Base-by-base conservation (phyloP, 2,888 invertebrate genomes). In the Trichogramma dendrolimi region DNA sequence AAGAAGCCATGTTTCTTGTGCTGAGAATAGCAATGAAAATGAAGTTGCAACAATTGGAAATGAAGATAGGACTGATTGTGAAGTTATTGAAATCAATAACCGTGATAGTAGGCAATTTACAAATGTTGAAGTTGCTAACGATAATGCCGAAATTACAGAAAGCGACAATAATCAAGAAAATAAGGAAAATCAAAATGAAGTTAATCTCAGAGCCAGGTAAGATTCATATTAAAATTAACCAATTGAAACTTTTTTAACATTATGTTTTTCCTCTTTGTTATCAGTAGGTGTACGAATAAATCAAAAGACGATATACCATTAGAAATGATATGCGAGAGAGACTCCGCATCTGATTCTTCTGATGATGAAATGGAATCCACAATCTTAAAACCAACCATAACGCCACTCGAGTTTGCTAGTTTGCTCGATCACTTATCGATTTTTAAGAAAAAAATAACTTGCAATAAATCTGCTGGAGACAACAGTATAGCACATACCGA, bases 301-400 rank as follows among this genome's bases (percentile, higher is more conserved):
- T 14, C 48, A 4, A 62, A 39, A 43, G 61, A 63, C 41, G 52
- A 61, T 0, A 4, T 62, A 4, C 11, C 66, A 0, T 14, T 71
- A 10, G 71, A 71, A 11, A 78, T 79, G 78, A 67, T 54, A 4
- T 79, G 79, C 14, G 65, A 64, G 1, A 69, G 74, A 27, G 78
- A 76, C 2, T 78, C 77, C 0, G 73, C 69, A 6, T 66, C 72
- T 6, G 74, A 73, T 42, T 65, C 66, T 0, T 40, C 43, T n/a
- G 62, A 66, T 5, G 53, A 44, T 46, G 71, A 71, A 46, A 46
- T 8, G 8, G 46, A 46, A 46, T 8, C 11, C 11, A 27, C 2
- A 1, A 8, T 14, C 2, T 50, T n/a, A 27, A 50, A 27, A 8
- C 14, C 8, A 27, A 8, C 10, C 1, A 7, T 47, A 2, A 6